Conservation (phyloP, 2,113 vertebrate genomes). For the Hippotragus niger region DNA sequence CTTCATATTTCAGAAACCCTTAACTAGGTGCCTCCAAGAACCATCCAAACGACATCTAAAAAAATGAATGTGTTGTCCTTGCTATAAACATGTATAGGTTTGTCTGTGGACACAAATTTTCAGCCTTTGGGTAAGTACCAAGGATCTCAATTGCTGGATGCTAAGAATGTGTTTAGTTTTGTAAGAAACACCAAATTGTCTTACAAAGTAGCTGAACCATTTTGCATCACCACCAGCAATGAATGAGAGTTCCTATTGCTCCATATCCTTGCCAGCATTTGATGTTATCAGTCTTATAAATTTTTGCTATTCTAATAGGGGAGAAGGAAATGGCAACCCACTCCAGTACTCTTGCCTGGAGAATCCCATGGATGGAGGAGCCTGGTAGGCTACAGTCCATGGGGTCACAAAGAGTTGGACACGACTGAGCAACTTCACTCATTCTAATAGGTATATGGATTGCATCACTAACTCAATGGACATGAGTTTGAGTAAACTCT, state of each 20-base stretch:
- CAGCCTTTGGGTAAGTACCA: background rate
- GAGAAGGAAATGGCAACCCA: no score
- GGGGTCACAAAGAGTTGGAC: no score
- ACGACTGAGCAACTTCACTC: no score
- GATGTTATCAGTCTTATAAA: background rate
- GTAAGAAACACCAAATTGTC: background rate
- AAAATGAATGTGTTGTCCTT: background rate
- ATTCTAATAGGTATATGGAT: background rate
- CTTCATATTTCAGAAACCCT: background rate
- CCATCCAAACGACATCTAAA: background rate
- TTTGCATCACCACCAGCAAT: background rate
- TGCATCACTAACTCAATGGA: background rate
- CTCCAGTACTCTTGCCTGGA: no score
- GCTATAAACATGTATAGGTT: background rate
- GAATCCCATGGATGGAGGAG: no score
- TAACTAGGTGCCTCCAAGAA: background rate
- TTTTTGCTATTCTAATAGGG: background rate
- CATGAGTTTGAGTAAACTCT: background rate
- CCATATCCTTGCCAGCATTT: background rate
- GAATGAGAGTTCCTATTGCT: background rate
- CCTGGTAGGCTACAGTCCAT: no score
- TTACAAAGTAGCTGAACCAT: background rate
- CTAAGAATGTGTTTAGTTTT: background rate
- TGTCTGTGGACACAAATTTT: background rate
- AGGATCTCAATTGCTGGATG: background rate